These are phyloP conservation scores for Volucella bombylans DNA, from an alignment of 2,888 invertebrate genomes.

Conservation along the genomic window DNA sequence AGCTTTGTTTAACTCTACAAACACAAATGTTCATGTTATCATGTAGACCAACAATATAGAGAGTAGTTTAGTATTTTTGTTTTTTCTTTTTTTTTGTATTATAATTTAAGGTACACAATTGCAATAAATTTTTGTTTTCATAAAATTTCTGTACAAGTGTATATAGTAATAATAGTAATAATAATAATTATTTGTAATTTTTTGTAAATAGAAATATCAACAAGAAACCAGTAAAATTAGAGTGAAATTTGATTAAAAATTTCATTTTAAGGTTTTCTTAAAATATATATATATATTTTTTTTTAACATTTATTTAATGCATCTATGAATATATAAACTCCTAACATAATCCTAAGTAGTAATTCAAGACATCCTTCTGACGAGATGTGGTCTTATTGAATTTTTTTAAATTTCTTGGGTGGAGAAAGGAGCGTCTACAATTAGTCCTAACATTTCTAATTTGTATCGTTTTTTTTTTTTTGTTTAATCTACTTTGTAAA, in stretches of 20 bases:
- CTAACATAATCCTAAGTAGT: constrained; percentile 2
- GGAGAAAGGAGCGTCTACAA: constrained; percentile 51
- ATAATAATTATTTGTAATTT: constrained; percentile 5
- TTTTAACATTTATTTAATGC: constrained; percentile 36
- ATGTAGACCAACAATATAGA: constrained; percentile 11
- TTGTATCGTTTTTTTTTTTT: constrained; percentile 1
- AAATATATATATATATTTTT: constrained; percentile 28
- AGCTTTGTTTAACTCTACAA: constrained; percentile 20
- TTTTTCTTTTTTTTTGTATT: not conserved
- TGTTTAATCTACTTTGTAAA: constrained; percentile 40
- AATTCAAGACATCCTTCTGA: constrained; percentile 12
- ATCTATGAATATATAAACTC: constrained; percentile 21
- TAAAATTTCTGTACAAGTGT: constrained; percentile 55
- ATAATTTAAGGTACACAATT: constrained; percentile 61
- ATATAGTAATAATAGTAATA: not conserved
- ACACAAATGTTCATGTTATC: constrained; percentile 6
- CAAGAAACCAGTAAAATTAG: constrained; percentile 70
- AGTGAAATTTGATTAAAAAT: constrained; percentile 63
- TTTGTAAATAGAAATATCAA: constrained; percentile 65
- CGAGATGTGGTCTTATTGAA: constrained; percentile 21
- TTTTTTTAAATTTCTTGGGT: constrained; percentile 25
- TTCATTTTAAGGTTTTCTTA: constrained; percentile 32
- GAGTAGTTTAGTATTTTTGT: constrained; percentile 4
- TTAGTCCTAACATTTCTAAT: constrained; percentile 33
- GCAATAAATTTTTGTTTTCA: constrained; percentile 27